A percentile compares a stretch with the other conserved stretches of the same genome.
Evolutionary conservation across 2,888 invertebrate species (phyloP).

Genomic region (Parnassius smintheus): DNA sequence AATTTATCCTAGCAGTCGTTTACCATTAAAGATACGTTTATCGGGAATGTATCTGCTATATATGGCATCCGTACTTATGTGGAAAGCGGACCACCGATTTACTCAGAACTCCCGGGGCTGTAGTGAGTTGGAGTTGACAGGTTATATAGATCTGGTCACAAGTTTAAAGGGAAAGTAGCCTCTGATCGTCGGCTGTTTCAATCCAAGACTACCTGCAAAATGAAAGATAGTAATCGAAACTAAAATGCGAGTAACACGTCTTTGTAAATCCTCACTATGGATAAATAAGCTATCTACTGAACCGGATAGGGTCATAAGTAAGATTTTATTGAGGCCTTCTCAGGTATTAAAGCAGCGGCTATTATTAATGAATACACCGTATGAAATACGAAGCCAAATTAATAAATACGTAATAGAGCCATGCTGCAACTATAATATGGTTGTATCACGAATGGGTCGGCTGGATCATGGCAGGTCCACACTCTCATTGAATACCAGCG

Average conservation of each 20-base stretch:
- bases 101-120: slow-evolving; percentile 3
- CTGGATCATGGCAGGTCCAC: too few species aligned
- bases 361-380: too few species aligned
- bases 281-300: slow-evolving; percentile 2
- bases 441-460: too few species aligned
- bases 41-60: slow-evolving; percentile 14
- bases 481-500: too few species aligned
- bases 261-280: slow-evolving; percentile 2
- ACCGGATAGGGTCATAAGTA: slow-evolving; percentile 5
- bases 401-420: too few species aligned
- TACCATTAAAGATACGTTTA: slow-evolving; percentile 4
- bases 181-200: slow-evolving; percentile 12
- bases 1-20: slow-evolving; percentile 13
- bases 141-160: slow-evolving; percentile 14
- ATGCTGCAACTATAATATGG: too few species aligned
- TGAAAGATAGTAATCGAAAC: slow-evolving; percentile 23
- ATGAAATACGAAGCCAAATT: too few species aligned
- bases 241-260: slow-evolving; percentile 6
- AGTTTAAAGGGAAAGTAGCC: slow-evolving; percentile 24
- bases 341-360: too few species aligned
- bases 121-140: slow-evolving; percentile 3
- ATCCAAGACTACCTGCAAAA: slow-evolving; percentile 24
- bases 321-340: too few species aligned
- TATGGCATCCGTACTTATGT: slow-evolving; percentile 8
- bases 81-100: slow-evolving; percentile 11